Evolutionary conservation across 2,797 vertebrate species (phyloP).

Genomic region (Phrynocephalus guinanensis): DNA sequence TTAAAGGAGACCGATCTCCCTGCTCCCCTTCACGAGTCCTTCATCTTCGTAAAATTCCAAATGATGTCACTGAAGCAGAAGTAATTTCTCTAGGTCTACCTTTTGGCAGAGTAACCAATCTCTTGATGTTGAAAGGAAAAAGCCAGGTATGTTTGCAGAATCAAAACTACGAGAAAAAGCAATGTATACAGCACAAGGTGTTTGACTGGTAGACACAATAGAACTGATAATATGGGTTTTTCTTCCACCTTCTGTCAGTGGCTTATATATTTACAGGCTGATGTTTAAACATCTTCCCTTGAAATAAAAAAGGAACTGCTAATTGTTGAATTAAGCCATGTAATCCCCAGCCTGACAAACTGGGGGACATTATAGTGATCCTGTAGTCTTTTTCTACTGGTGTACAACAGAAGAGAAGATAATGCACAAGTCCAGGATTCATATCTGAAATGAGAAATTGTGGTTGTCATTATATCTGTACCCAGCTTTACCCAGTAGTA

Average conservation of each 20-base stretch:
- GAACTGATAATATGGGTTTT: background rate
- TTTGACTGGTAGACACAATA: background rate
- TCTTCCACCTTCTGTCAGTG: background rate
- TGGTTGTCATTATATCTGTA: background rate
- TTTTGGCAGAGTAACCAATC: constrained; percentile 90
- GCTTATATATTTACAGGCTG: background rate
- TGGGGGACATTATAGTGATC: background rate
- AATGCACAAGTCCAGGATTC: background rate
- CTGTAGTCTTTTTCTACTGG: background rate
- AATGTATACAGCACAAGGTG: background rate
- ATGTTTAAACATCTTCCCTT: background rate
- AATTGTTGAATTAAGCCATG: background rate
- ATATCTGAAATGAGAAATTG: background rate
- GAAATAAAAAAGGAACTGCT: background rate
- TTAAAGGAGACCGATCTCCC: constrained; percentile 79
- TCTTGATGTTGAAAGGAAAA: constrained; percentile 88
- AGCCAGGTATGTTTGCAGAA: constrained; percentile 81
- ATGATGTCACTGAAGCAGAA: constrained; percentile 86
- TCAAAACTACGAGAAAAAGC: background rate
- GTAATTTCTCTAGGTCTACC: constrained; percentile 88
- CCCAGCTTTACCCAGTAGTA: background rate
- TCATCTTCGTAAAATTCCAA: constrained; percentile 88
- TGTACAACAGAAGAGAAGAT: background rate
- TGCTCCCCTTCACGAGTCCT: constrained; percentile 87
- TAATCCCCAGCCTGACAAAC: background rate